Evolutionary conservation across 2,797 vertebrate species (phyloP).

Genomic region (Enteromius treurensis): DNA sequence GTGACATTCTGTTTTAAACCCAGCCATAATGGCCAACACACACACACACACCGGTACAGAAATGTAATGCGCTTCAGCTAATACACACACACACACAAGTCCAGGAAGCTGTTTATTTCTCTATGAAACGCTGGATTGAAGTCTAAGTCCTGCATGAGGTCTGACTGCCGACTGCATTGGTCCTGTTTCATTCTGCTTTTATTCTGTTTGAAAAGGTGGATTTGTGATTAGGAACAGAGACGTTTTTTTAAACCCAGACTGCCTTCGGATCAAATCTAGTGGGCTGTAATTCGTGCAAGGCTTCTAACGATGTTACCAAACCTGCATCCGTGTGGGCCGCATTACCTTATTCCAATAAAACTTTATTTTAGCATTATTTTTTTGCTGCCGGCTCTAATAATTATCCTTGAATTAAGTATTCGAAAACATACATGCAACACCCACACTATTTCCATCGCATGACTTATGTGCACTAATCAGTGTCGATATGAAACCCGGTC

Average conservation of each 20-base stretch:
- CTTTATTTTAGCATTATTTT: slow-evolving; percentile 1
- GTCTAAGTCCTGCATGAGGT: slow-evolving; percentile 68
- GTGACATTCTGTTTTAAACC: slow-evolving; percentile 80
- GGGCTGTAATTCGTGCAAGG: background rate
- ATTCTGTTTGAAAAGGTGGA: slow-evolving; percentile 42
- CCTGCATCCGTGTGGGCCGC: background rate
- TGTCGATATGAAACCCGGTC: slow-evolving; percentile 31
- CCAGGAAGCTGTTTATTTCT: slow-evolving; percentile 45
- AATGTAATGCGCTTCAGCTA: slow-evolving; percentile 20
- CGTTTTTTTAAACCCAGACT: slow-evolving; percentile 16
- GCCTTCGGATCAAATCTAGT: slow-evolving; percentile 18
- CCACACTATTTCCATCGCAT: slow-evolving; percentile 1
- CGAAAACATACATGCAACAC: slow-evolving; percentile 18
- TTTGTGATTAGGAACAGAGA: slow-evolving; percentile 37
- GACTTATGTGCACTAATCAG: slow-evolving; percentile 28
- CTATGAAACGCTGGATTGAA: slow-evolving; percentile 47
- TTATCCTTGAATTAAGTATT: slow-evolving; percentile 30
- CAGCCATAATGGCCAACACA: slow-evolving; percentile 69
- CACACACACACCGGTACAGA: slow-evolving; percentile 60
- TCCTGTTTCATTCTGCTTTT: slow-evolving; percentile 44
- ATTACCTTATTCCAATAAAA: background rate
- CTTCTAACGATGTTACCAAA: slow-evolving; percentile 3
- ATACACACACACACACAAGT: slow-evolving; percentile 3
- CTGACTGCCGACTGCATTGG: slow-evolving; percentile 65
- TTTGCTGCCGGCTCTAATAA: slow-evolving; percentile 21